Conservation (phyloP, 2,888 invertebrate species). For the Agapetus fuscipes region DNA sequence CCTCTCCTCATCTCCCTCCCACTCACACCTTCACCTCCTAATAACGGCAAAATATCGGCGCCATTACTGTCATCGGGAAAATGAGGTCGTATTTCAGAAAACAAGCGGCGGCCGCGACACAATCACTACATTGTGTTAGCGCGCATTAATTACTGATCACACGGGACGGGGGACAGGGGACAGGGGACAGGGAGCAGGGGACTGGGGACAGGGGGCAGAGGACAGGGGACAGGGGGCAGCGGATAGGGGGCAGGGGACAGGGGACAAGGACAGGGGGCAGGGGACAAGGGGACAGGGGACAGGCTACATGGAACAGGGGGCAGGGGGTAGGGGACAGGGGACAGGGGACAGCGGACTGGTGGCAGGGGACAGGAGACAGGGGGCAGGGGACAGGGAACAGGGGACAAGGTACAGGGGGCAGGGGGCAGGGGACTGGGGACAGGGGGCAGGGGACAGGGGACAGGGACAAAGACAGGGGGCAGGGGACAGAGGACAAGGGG, state of each 20-base stretch:
- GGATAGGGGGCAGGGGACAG: background rate
- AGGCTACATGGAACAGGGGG: no score
- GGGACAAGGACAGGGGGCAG: background rate
- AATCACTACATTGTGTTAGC: slow-evolving; percentile 17
- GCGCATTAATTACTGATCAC: slow-evolving; percentile 8
- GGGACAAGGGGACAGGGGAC: background rate
- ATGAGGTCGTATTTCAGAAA: slow-evolving; percentile 22
- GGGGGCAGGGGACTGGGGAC: no score
- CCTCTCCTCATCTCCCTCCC: background rate
- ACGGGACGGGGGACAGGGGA: no score
- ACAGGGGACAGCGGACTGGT: background rate
- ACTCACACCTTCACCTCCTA: no score
- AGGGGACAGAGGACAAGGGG: no score
- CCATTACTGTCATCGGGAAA: slow-evolving; percentile 22
- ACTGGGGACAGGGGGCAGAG: no score
- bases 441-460: no score
- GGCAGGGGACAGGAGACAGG: background rate
- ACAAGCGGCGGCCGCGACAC: slow-evolving; percentile 21
- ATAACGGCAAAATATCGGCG: slow-evolving; percentile 21
- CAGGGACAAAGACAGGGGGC: no score
- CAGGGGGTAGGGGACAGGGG: background rate
- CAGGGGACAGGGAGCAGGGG: no score
- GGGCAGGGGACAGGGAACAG: no score
- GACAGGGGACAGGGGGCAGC: no score
- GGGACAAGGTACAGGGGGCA: no score